These are phyloP conservation scores for Pseudochirops corinnae DNA, from an alignment of 2,797 vertebrate species.

Conservation along the genomic window DNA sequence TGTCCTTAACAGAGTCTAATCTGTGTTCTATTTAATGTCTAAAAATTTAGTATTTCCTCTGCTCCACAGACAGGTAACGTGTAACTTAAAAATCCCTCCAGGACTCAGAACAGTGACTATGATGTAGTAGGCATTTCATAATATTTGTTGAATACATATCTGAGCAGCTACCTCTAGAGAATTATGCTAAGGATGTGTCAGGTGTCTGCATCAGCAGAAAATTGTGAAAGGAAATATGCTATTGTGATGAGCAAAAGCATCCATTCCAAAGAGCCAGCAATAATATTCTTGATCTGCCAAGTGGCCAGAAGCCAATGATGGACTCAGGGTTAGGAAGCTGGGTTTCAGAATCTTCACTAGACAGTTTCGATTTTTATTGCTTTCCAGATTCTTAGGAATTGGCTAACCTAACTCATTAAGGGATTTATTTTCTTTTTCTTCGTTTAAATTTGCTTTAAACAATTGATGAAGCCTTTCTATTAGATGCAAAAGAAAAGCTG, in stretches of 20 bases:
- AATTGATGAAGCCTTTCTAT: background rate
- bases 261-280: too few species aligned
- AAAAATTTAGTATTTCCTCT: background rate
- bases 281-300: too few species aligned
- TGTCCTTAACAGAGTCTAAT: background rate
- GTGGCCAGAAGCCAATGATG: background rate
- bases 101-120: background rate
- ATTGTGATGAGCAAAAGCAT: too few species aligned
- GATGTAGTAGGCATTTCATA: background rate
- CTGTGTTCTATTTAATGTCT: background rate
- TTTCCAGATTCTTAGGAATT: constrained; percentile 13
- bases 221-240: too few species aligned
- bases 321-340: background rate
- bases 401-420: background rate
- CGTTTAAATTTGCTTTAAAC: background rate
- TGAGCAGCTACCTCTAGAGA: too few species aligned
- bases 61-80: background rate
- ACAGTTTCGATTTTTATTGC: constrained; percentile 9
- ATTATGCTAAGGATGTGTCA: too few species aligned
- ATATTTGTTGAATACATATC: background rate
- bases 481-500: background rate
- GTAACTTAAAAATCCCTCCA: background rate
- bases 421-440: background rate
- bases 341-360: constrained; percentile 37
- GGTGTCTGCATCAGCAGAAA: too few species aligned